A percentile compares a stretch with the other conserved stretches of the same genome.
phyloP scores from a whole-genome alignment of 2,888 invertebrate species.

The Amphiduros pacificus region DNA sequence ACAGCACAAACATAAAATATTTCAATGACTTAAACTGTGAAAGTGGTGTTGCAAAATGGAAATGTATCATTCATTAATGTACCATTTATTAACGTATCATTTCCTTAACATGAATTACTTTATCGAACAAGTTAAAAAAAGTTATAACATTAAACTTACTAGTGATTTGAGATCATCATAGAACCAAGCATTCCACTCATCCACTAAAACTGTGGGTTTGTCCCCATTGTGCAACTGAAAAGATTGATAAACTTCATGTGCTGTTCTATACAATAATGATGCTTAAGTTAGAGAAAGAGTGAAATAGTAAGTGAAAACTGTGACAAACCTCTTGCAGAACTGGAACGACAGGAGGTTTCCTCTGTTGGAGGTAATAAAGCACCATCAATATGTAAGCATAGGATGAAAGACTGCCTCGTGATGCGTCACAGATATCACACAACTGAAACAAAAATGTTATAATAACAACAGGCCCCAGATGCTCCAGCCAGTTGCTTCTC shows the following conservation, averaged over 20 bases:
- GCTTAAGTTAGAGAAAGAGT: background rate
- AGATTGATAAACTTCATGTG: background rate
- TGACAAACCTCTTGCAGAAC: slow-evolving; percentile 65
- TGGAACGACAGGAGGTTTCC: slow-evolving; percentile 65
- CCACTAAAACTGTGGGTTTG: slow-evolving; percentile 57
- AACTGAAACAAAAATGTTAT: slow-evolving; percentile 42
- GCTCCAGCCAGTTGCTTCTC: too few relatives aligned
- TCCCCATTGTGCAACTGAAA: slow-evolving; percentile 39
- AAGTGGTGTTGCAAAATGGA: too few relatives aligned
- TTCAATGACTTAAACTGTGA: too few relatives aligned
- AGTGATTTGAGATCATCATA: slow-evolving; percentile 60
- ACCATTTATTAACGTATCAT: too few relatives aligned
- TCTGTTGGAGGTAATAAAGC: slow-evolving; percentile 66
- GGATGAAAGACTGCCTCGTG: slow-evolving; percentile 67
- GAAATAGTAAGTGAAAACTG: background rate
- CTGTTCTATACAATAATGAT: background rate
- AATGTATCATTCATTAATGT: too few relatives aligned
- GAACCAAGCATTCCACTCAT: slow-evolving; percentile 66
- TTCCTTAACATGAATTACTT: too few relatives aligned
- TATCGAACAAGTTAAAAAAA: too few relatives aligned
- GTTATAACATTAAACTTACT: slow-evolving; percentile 52
- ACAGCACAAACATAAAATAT: too few relatives aligned
- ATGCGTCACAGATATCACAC: slow-evolving; percentile 67
- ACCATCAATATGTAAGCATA: slow-evolving; percentile 68
- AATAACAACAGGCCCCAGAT: too few relatives aligned